These are phyloP conservation scores for Exaiptasia diaphana DNA, from an alignment of 64 coral and sea anemone species.

Conservation along the genomic window DNA sequence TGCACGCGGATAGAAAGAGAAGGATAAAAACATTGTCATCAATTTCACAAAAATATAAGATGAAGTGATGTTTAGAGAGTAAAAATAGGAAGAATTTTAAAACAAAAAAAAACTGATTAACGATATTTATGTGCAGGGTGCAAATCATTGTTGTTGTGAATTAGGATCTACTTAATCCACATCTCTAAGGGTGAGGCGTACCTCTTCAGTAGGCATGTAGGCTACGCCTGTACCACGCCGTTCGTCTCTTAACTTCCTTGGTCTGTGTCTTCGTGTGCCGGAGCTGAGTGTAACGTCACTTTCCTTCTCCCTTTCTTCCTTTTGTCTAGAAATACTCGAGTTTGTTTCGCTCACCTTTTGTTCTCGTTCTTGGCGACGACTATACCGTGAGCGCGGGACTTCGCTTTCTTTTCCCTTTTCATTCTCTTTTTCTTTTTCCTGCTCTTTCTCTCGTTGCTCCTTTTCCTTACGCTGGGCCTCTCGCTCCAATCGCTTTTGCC, in stretches of 20 bases:
- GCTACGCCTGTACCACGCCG: slow-evolving; percentile 77
- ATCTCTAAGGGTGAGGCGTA: not conserved
- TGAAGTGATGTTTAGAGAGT: no score
- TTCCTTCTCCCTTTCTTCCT: slow-evolving; percentile 41
- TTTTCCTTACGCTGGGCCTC: slow-evolving; percentile 56
- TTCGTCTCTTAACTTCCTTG: slow-evolving; percentile 72
- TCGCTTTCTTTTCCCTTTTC: slow-evolving; percentile 80
- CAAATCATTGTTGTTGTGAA: no score
- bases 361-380: not conserved
- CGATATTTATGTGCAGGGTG: no score
- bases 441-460: slow-evolving; percentile 66
- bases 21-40: no score
- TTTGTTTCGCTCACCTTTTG: slow-evolving; percentile 19
- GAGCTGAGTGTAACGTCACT: not conserved
- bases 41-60: no score
- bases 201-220: slow-evolving; percentile 76
- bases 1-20: no score
- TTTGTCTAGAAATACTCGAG: not conserved
- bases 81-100: no score
- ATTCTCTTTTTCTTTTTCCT: slow-evolving; percentile 50
- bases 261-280: slow-evolving; percentile 36
- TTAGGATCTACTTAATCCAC: no score
- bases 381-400: slow-evolving; percentile 8
- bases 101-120: no score
- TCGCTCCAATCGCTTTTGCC: slow-evolving; percentile 37